Evolutionary conservation across 2,113 vertebrate species (phyloP), one percentile per base, ranked within the genome.

Genomic region (Actenoides hombroni): DNA sequence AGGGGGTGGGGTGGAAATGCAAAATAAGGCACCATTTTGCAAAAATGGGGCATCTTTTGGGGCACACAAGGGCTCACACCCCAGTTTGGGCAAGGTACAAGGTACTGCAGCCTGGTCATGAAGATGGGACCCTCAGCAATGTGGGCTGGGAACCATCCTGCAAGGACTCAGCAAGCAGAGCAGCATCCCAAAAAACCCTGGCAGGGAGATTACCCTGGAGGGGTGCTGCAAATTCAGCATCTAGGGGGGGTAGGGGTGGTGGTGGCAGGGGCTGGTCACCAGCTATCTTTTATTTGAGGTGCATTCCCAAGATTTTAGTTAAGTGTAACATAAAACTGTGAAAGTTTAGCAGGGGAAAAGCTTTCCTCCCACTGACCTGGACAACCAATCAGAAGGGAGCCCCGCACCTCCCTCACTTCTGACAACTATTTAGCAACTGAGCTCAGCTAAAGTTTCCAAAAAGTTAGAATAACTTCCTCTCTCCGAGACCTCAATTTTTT

Each of bases 401-500:
- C 88, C 97, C 86, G 77, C 98, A 98, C 98, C 98, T 98, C 98
- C 98, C 98, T 98, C 97, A 97, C 98, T 98, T 97, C 98, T 98
- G 97, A 98, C 98, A 98, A 98, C 98, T 99, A 99, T 99, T 99
- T 99, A 99, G 99, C 98, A 98, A 98, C 98, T 94, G 98, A 98
- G 98, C 98, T 98, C 95, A 98, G 98, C 98, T 99, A 98, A 98
- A 98, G 98, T 99, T 99, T 99, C 99, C 98, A 98, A 98, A 98
- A 97, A 98, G 92, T 98, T 98, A 98, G 98, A 99, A 99, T 98
- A 99, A 98, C 98, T 98, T 99, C 98, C 98, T 98, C 98, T 98
- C 96, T 96, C 94, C 85, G 91, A 98, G 98, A 97, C 97, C 97
- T 98, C 97, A 96, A 88, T 94, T 97, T 97, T 96, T 96, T 96